Base-by-base conservation (phyloP, 1,140 invertebrate species). In the Phymastichus coffea region DNA sequence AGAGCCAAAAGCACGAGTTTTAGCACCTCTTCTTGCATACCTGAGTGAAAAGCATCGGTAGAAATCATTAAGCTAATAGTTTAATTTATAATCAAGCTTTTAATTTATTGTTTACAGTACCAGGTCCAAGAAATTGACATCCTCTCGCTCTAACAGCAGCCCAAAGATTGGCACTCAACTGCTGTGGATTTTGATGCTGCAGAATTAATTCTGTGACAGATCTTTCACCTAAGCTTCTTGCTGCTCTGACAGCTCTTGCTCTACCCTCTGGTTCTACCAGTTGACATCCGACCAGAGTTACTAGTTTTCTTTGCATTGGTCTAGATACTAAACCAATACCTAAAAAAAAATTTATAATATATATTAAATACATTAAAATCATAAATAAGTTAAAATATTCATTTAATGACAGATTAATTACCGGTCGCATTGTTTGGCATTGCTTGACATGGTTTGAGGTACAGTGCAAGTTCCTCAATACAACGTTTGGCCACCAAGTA, bases 81-180 rank as follows among this genome's bases (percentile, higher is more conserved):
- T 57, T 1, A 26, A 22, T n/a, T 53, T 37, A 49, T 54, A 33
- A 22, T 26, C 28, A 28, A 40, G 26, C 41, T n/a, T n/a, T n/a
- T n/a, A n/a, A n/a, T n/a, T n/a, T n/a, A n/a, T n/a, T n/a, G n/a
- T n/a, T n/a, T n/a, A n/a, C n/a, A n/a, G 67, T 77, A 87, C 87
- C 88, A 65, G 96, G 96, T n/a, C 97, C 97, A 14, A 99, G 86
- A 80, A 99, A 99, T 78, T 99, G 97, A 77, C 97, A 99, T 28
- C 97, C 97, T 53, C 97, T 84, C 3, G 94, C 93, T 57, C 97
- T 79, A 3, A 99, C 96, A 43, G 97, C 96, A 33, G 95, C 94
- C 97, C 97, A 99, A 15, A 99, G 81, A 80, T 95, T 95, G 7
- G 93, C 89, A 49, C 93, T 95, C 3, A 97, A 76, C 71, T 96